Base-by-base conservation (phyloP, 2,797 vertebrate species). In the Sciurus carolinensis region DNA sequence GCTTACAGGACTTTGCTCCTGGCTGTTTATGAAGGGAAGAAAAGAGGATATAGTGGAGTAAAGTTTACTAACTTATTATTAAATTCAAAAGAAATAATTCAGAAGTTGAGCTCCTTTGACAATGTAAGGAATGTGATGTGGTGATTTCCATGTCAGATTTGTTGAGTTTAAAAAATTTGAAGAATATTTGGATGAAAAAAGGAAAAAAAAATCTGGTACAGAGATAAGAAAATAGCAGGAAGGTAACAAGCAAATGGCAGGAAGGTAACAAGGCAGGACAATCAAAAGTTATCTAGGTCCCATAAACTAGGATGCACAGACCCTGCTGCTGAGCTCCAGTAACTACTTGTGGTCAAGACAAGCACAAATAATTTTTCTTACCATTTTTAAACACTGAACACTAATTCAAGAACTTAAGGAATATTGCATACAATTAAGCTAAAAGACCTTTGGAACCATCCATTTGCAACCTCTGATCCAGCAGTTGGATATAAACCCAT, bases 41-140 rank as follows among this genome's bases (percentile, higher is more conserved):
- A 47, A 73, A 7, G 64, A 67, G 44, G 18, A 22, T 18, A 24
- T 73, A 30, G 47, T 36, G 33, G 24, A 54, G 39, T 5, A 64
- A 33, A 11, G 10, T 28, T 28, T 33, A 13, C 22, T 44, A 87
- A 82, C 1, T 2, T 92, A 47, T 20, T 72, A 77, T 15, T 33
- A 36, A 77, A 57, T 90, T 13, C 22, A 81, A 90, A 84, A 79
- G 12, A 72, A 84, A 95, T 30, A 81, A 88, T 42, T 76, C 22
- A 69, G 18, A 87, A 79, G 22, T 52, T 79, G 18, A 79, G 3
- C 44, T 52, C n/a, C 28, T 72, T 71, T 52, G 26, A 82, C 26
- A 66, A n/a, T 52, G 6, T 15, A 15, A 88, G 44, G n/a, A 54
- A 14, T n/a, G 7, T 10, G n/a, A 2, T 18, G 64, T 39, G 14